Evolutionary conservation across 2,113 vertebrate genomes (phyloP), one percentile per base, ranked within the genome.

Genomic region (Vimba vimba): DNA sequence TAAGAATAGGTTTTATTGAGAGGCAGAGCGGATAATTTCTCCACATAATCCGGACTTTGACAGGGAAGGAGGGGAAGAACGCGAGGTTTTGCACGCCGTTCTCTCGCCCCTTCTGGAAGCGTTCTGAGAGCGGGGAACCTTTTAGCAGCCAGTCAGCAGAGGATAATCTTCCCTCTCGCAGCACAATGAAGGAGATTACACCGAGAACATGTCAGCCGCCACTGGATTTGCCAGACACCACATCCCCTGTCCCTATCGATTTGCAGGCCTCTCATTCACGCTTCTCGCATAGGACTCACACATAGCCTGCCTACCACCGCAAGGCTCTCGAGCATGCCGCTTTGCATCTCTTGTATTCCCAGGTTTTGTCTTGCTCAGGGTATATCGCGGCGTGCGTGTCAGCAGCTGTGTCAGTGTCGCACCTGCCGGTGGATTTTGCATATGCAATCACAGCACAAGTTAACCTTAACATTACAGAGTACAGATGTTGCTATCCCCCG

Each of bases 111-210:
- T 91, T 90, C 91, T 87, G 27, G 89, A 92, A 89, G 91, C 91
- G 84, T 84, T 92, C 91, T 90, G 92, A 91, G 92, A 92, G 89
- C 87, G 82, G 91, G 93, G 91, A 82, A 88, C 90, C 92, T 93
- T 94, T 94, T 93, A 93, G 89, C 91, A 93, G 92, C 91, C 93
- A 92, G 92, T 94, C 93, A 92, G 93, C 91, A 90, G 68, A 90
- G 93, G 94, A 94, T 95, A 94, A 94, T 94, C 94, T 94, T 93
- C 90, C 92, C 90, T 91, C 90, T 91, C 84, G 86, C 90, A 93
- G 93, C 94, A 93, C 94, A 94, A 94, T 94, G 93, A 90, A 64
- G 89, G 89, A 94, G 94, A 95, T 95, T 95, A 95, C 94, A 94
- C 85, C 66, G 86, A 88, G 92, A 93, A 94, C 94, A 92, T 94